Evolutionary conservation across 2,888 invertebrate species (phyloP), one percentile per base, ranked within the genome.

Genomic region (Nomada fabriciana): DNA sequence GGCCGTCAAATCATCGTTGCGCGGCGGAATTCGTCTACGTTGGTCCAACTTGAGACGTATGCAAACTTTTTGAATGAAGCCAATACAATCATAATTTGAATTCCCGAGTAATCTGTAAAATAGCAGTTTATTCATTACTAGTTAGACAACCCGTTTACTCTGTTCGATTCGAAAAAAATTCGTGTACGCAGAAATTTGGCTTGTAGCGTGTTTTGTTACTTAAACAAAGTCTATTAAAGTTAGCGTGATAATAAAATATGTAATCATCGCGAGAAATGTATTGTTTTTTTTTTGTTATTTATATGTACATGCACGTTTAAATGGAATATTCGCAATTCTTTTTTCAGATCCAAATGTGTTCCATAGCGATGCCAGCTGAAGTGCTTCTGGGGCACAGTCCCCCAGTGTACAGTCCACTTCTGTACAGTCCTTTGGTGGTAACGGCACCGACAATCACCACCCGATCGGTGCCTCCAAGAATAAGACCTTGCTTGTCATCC

Each of bases 311-410:
- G 11, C 2, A 47, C 3, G 10, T 47, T 47, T 47, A 11, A 47
- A 47, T 47, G 15, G 20, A 55, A 20, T 4, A n/a, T 55, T 23
- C 20, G 15, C 1, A 75, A 55, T 52, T 52, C 5, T 59, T 53
- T 80, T 80, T 90, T 20, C 91, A 93, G 93, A 85, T 91, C 90
- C 92, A 91, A 91, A 93, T 94, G 93, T 94, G 93, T 91, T 94
- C 93, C 78, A 92, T 94, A 93, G 93, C 92, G 80, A 93, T 93
- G 93, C 93, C 93, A 50, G 90, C 92, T 63, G 93, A 94, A 87
- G 85, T 93, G 86, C 88, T 93, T 82, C 90, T 94, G 90, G 93
- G 93, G 86, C 91, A 92, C 84, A 93, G 91, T 81, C 91, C 92
- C 68, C 93, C 93, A 63, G 91, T 93, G 47, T 93, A 93, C 86